phyloP scores from a whole-genome alignment of 2,888 invertebrate species.

The Melanostoma mellinum region DNA sequence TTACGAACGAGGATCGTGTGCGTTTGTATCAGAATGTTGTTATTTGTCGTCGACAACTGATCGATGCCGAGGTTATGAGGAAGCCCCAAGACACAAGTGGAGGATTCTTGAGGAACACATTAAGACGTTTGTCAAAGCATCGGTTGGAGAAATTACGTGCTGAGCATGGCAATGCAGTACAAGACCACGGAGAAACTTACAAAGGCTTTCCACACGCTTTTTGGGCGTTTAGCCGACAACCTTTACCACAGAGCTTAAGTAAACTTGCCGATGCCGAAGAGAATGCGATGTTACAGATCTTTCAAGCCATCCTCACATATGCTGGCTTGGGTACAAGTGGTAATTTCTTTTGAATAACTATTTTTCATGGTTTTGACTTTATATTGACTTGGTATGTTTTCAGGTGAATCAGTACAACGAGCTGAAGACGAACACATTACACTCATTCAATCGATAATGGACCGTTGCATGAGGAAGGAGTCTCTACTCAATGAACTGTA shows the following conservation, averaged over 20 bases:
- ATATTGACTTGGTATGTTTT: constrained; percentile 41
- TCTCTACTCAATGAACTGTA: constrained; percentile 94
- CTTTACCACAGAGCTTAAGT: constrained; percentile 91
- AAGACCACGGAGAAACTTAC: constrained; percentile 91
- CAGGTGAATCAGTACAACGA: constrained; percentile 85
- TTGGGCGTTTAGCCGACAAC: constrained; percentile 94
- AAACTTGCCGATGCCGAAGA: constrained; percentile 93
- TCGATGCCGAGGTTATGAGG: constrained; percentile 91
- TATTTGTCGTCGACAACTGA: constrained; percentile 90
- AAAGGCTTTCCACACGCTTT: constrained; percentile 93
- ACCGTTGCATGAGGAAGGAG: constrained; percentile 95
- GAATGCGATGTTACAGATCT: constrained; percentile 92
- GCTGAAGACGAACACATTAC: constrained; percentile 94
- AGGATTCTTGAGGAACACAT: constrained; percentile 93
- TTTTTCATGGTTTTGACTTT: neutral
- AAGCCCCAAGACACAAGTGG: constrained; percentile 92
- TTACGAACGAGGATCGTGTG: constrained; percentile 94
- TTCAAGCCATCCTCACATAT: constrained; percentile 94
- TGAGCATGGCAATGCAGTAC: constrained; percentile 85
- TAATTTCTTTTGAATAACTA: constrained; percentile 75
- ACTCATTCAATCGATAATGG: constrained; percentile 93
- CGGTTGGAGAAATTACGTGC: constrained; percentile 89
- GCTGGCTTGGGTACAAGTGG: constrained; percentile 90
- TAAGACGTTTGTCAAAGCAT: constrained; percentile 92
- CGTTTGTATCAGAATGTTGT: constrained; percentile 94